phyloP scores from a whole-genome alignment of 2,113 vertebrate genomes.

The Upupa epops region DNA sequence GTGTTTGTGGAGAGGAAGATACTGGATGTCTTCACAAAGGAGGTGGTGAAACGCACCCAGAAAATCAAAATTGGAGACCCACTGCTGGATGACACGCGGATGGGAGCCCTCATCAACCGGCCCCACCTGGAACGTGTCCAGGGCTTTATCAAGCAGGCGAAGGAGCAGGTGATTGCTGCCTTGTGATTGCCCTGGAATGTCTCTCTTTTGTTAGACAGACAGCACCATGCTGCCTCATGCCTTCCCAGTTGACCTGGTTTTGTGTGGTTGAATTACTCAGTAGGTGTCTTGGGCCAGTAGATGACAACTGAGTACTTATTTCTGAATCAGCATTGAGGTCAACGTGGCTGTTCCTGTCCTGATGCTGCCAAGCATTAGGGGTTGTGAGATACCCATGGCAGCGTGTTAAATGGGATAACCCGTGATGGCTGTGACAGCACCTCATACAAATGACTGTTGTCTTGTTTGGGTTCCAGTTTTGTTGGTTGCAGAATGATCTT shows the following conservation, averaged over 20 bases:
- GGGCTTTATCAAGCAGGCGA: slow-evolving; percentile 83
- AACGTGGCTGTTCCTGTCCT: neutral
- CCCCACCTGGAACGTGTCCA: slow-evolving; percentile 89
- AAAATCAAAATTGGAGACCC: slow-evolving; percentile 90
- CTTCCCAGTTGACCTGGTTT: neutral
- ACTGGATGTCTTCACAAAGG: slow-evolving; percentile 84
- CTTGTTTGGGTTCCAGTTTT: neutral
- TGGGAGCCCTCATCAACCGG: slow-evolving; percentile 92
- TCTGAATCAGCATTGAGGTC: neutral
- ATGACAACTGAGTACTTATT: neutral
- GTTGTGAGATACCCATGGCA: neutral
- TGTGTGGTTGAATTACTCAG: neutral
- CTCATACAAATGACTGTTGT: fast-evolving
- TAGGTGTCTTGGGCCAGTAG: neutral
- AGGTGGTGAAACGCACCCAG: slow-evolving; percentile 89
- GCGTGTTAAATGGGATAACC: neutral
- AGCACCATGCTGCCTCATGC: neutral
- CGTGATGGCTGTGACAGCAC: neutral
- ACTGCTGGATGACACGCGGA: slow-evolving; percentile 84
- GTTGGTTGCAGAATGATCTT: neutral
- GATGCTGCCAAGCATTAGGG: neutral
- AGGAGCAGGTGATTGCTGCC: slow-evolving; percentile 82
- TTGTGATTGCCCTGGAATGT: neutral
- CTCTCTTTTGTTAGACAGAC: neutral
- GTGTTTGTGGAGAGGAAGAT: slow-evolving; percentile 92